Conservation (phyloP, 1,140 invertebrate genomes). For the Leucophenga varia region DNA sequence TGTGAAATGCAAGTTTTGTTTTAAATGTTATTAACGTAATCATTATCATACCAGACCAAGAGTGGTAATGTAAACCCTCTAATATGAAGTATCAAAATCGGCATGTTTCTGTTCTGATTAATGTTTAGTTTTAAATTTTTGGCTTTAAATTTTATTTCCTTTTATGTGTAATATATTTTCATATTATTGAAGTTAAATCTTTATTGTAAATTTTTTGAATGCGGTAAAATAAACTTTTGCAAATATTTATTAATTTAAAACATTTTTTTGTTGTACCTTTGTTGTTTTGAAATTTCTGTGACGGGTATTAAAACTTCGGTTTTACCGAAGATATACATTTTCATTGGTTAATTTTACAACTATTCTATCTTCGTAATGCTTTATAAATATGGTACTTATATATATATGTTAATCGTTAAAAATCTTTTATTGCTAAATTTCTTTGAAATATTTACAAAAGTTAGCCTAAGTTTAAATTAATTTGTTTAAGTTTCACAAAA, state of each 20-base stretch:
- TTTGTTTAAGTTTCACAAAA: no score
- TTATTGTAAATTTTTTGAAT: slow-evolving; percentile 2
- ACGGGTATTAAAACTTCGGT: not conserved
- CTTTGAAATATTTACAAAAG: slow-evolving; percentile 46
- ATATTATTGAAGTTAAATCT: not conserved
- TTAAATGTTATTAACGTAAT: no score
- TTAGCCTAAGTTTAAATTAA: slow-evolving; percentile 1
- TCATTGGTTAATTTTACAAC: not conserved
- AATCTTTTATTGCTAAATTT: slow-evolving; percentile 42
- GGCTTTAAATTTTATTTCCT: not conserved
- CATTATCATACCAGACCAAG: no score
- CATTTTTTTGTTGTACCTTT: slow-evolving; percentile 1
- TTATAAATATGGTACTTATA: slow-evolving; percentile 5
- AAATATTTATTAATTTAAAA: slow-evolving; percentile 1
- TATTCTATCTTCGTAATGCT: slow-evolving; percentile 4
- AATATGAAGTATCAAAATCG: no score
- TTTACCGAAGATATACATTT: not conserved
- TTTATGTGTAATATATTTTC: not conserved
- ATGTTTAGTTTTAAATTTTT: not conserved
- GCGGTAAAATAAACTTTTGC: not conserved
- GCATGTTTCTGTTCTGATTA: no score
- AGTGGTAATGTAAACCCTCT: no score
- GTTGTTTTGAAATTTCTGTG: not conserved
- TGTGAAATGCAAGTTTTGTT: no score
- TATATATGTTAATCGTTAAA: no score